Evolutionary conservation across 2,797 vertebrate species (phyloP).

Genomic region (Heliangelus exortis): DNA sequence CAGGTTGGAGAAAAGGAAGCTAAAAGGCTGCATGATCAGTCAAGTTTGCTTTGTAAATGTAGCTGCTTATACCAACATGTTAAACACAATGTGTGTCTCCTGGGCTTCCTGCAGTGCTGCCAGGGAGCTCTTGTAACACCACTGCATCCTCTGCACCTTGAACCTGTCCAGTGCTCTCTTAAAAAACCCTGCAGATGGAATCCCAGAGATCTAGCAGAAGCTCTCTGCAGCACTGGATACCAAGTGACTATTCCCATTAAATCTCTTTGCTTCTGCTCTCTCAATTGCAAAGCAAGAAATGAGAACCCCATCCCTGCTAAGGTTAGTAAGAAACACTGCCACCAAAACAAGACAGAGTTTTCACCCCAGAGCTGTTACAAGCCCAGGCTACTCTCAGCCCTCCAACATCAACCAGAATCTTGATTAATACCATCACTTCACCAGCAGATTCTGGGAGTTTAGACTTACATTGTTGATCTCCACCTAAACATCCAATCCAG

Average conservation of each 20-base stretch:
- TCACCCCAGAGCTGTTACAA: neutral
- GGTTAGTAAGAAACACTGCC: neutral
- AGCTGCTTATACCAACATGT: neutral
- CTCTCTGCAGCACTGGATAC: neutral
- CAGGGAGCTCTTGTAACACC: neutral
- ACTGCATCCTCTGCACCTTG: neutral
- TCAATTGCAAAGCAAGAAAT: neutral
- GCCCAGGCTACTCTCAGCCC: neutral
- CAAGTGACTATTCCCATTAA: neutral
- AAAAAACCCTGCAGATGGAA: neutral
- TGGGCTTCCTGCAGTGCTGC: neutral
- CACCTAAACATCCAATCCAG: neutral
- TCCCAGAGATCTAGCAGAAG: neutral
- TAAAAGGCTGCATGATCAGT: neutral
- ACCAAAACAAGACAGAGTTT: neutral
- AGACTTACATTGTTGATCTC: neutral
- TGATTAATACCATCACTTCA: neutral
- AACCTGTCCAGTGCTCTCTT: neutral
- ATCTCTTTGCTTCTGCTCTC: neutral
- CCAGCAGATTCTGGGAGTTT: neutral
- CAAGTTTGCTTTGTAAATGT: neutral
- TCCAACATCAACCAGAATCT: neutral
- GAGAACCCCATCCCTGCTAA: neutral
- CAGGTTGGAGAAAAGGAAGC: neutral
- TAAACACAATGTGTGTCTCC: neutral